A percentile compares a stretch with the other conserved stretches of the same genome.
Conservation (phyloP, 2,797 vertebrate genomes). For the Epinephelus awoara region DNA sequence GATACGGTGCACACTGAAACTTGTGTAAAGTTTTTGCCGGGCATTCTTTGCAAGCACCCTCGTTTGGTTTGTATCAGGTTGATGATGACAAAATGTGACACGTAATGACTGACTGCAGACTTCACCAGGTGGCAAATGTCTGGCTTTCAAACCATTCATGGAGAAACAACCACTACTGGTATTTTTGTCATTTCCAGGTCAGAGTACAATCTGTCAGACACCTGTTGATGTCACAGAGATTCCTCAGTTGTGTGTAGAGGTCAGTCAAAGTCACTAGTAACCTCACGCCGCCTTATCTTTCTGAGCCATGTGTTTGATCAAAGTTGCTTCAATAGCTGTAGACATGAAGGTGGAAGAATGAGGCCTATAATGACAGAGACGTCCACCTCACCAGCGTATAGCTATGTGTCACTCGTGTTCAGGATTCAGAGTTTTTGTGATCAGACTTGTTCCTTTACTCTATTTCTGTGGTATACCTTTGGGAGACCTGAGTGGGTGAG, state of each 20-base stretch:
- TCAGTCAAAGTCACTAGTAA: constrained; percentile 10
- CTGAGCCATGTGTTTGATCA: constrained; percentile 25
- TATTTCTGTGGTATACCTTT: constrained; percentile 54
- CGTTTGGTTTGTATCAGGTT: constrained; percentile 7
- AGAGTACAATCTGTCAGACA: neutral
- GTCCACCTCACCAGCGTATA: neutral
- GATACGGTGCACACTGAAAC: neutral
- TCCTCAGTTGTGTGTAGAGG: neutral
- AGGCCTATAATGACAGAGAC: neutral
- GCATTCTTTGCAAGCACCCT: neutral
- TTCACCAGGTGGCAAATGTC: neutral
- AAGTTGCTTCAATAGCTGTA: neutral
- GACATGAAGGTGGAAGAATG: constrained; percentile 7
- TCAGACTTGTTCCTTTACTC: constrained; percentile 31
- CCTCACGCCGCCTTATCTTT: neutral
- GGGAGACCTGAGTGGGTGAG: constrained; percentile 66
- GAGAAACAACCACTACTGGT: neutral
- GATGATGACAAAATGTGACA: constrained; percentile 5
- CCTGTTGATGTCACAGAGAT: neutral
- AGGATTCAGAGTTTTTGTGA: constrained; percentile 20
- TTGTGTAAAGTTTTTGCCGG: neutral
- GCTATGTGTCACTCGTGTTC: neutral
- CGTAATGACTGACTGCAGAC: neutral
- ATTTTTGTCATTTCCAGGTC: constrained; percentile 6
- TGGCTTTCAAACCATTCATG: neutral